phyloP scores from a whole-genome alignment of 2,797 vertebrate genomes.

The Coregonus ussuriensis region DNA sequence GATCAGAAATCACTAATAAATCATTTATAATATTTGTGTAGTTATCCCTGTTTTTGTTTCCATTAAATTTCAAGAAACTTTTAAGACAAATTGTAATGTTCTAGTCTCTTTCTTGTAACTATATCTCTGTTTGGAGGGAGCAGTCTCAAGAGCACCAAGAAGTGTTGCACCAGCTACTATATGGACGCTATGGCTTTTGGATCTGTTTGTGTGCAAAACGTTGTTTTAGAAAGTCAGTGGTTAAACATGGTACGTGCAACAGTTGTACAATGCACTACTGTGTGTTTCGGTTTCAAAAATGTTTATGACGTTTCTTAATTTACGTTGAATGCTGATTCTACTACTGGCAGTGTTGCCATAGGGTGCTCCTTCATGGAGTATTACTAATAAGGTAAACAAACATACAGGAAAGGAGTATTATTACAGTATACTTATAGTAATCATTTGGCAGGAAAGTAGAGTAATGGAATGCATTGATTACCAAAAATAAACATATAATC shows the following conservation, averaged over 20 bases:
- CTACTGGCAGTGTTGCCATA: neutral
- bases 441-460: constrained; percentile 27
- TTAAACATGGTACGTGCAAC: constrained; percentile 9
- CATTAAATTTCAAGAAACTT: constrained; percentile 16
- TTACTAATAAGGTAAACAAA: neutral
- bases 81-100: constrained; percentile 19
- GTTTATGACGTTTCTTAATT: no score
- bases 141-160: constrained; percentile 46
- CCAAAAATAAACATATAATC: neutral
- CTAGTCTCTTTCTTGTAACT: constrained; percentile 2
- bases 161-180: constrained; percentile 39
- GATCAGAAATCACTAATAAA: constrained; percentile 19
- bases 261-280: neutral
- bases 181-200: constrained; percentile 66
- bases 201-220: constrained; percentile 58
- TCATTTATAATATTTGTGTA: constrained; percentile 17
- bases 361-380: constrained; percentile 9
- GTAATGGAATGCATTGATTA: constrained; percentile 15
- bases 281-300: no score
- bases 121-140: neutral
- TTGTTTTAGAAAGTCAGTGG: constrained; percentile 46
- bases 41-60: constrained; percentile 25
- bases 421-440: neutral
- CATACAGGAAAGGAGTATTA: neutral
- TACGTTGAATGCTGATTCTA: constrained; percentile 1